A percentile compares a stretch with the other conserved stretches of the same genome.
phyloP scores from a whole-genome alignment of 2,113 vertebrate genomes.

The Hydrochoerus hydrochaeris region DNA sequence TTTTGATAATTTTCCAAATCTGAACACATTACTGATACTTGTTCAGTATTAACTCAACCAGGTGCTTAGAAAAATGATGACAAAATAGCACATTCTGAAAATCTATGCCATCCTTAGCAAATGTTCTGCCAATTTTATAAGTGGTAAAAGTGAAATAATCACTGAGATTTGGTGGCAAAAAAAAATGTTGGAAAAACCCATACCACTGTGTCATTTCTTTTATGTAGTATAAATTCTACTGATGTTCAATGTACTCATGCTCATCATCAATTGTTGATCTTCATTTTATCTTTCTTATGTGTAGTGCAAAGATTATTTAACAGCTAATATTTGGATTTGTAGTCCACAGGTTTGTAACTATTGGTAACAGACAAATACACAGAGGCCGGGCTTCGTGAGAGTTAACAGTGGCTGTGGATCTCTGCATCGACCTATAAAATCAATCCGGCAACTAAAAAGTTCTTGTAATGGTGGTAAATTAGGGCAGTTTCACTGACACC shows the following conservation, averaged over 20 bases:
- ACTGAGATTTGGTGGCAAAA: background rate
- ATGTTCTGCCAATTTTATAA: conserved; percentile 34
- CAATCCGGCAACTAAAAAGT: background rate
- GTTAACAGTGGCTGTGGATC: background rate
- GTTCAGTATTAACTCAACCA: conserved; percentile 44
- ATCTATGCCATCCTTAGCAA: conserved; percentile 27
- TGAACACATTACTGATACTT: conserved; percentile 44
- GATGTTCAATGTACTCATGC: conserved; percentile 7
- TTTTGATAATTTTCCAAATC: conserved; percentile 50
- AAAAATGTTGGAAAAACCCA: background rate
- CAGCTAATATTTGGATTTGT: background rate
- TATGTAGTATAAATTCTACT: background rate
- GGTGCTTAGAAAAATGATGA: conserved; percentile 31
- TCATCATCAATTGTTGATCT: background rate
- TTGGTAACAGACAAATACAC: background rate
- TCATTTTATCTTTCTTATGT: background rate
- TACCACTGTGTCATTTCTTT: background rate
- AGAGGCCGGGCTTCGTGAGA: background rate
- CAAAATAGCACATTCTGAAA: conserved; percentile 37
- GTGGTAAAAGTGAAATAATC: background rate
- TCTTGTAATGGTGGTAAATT: background rate
- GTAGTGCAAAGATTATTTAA: background rate
- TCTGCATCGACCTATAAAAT: background rate
- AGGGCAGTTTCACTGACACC: background rate
- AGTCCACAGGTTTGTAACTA: conserved; percentile 11